phyloP scores from a whole-genome alignment of 2,113 vertebrate genomes.

The Porphyrio hochstetteri region DNA sequence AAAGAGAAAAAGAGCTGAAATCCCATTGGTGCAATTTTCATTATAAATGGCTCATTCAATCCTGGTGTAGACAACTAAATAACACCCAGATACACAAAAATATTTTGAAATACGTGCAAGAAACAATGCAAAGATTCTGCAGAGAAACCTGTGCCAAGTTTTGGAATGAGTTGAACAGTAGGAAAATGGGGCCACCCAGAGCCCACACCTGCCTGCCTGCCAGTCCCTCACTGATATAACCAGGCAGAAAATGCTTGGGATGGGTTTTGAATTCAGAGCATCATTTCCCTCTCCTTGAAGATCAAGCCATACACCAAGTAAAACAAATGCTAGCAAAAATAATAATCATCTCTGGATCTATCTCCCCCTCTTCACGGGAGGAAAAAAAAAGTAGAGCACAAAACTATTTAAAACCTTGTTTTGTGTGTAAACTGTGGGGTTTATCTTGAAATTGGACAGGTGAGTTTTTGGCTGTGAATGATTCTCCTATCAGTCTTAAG shows the following conservation, averaged over 20 bases:
- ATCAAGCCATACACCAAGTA: background rate
- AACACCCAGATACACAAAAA: background rate
- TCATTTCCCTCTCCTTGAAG: background rate
- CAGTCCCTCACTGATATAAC: background rate
- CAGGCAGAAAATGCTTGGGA: background rate
- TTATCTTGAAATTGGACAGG: background rate
- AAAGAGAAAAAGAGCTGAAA: background rate
- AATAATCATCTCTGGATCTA: fast-evolving
- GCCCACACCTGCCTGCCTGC: background rate
- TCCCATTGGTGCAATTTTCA: background rate
- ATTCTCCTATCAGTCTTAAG: background rate
- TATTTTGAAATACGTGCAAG: background rate
- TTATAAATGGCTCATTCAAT: background rate
- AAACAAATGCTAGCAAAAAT: background rate
- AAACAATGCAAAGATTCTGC: background rate
- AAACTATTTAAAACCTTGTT: background rate
- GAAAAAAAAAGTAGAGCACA: background rate
- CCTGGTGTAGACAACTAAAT: background rate
- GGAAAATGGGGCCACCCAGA: background rate
- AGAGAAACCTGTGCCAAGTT: background rate
- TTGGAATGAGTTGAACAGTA: background rate
- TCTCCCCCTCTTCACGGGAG: background rate
- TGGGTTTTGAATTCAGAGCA: background rate
- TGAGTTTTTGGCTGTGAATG: background rate
- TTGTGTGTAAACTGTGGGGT: background rate